Base-by-base conservation (phyloP, 1,140 invertebrate genomes). In the Brachionus rotundiformis region DNA sequence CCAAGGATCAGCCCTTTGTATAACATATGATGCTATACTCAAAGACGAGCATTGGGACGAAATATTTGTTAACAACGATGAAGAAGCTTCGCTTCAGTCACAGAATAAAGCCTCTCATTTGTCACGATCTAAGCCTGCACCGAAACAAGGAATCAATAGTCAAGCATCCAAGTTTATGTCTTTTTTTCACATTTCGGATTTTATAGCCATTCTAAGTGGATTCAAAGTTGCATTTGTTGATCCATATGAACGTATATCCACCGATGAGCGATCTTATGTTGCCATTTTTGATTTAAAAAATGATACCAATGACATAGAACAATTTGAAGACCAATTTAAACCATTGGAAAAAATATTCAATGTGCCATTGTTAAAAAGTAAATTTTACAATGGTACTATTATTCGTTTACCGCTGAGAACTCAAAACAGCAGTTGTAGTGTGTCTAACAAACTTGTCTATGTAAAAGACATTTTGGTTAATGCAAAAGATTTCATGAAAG, bases 141-240 rank as follows among this genome's bases (percentile, higher is more conserved):
- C 23, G 19, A 73, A 73, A 4, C 23, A 25, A 23, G 25, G 41
- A 23, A 41, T 25, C 23, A 54, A 54, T 11, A 79, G 41, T 27
- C 76, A 79, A 33, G 76, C 76, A 5, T 36, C 59, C 6, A 81
- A 81, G 29, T 81, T 81, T 41, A 44, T 81, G 39, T 82, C 81
- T 25, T 71, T 82, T 59, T 82, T 82, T 82, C 81, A 73, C n/a
- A 65, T 82, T 71, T 71, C 81, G 5, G 81, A 82, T 75, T 82
- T 82, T 82, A 41, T 73, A 61, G 61, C 41, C 25, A 82, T 82
- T 61, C 25, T 73, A 75, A 82, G 81, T 39, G 81, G 81, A 31
- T 73, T 16, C 19, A 68, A 68, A 47, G 65, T 82, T 16, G 81
- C 61, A 10, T 82, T 71, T 73, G 41, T 71, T 16, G 81, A 82